phyloP scores from a whole-genome alignment of 1,140 invertebrate species.

The Drosophila ficusphila region DNA sequence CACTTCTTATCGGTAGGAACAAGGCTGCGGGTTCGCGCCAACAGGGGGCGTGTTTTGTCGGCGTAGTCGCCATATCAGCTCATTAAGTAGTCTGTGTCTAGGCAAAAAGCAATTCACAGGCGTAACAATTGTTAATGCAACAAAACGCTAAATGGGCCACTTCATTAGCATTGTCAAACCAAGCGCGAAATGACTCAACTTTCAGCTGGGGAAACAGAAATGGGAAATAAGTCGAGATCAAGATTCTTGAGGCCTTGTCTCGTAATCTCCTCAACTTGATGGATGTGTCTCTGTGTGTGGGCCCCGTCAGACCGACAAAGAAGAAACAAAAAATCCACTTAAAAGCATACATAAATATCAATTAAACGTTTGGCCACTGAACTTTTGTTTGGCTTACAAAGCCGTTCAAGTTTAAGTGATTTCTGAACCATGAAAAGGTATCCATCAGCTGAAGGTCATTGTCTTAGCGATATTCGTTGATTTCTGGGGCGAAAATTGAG shows the following conservation, averaged over 20 bases:
- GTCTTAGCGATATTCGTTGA: slow-evolving; percentile 52
- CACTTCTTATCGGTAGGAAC: slow-evolving; percentile 36
- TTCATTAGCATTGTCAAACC: slow-evolving; percentile 34
- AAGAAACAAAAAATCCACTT: slow-evolving; percentile 36
- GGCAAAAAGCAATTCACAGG: slow-evolving; percentile 23
- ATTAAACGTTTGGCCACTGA: slow-evolving; percentile 65
- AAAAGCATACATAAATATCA: slow-evolving; percentile 66
- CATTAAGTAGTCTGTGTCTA: slow-evolving; percentile 43
- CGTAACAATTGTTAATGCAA: slow-evolving; percentile 30
- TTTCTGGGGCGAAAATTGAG: slow-evolving; percentile 58
- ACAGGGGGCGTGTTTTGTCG: slow-evolving; percentile 10
- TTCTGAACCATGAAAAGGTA: slow-evolving; percentile 58
- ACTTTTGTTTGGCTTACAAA: slow-evolving; percentile 58
- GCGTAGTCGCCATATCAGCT: slow-evolving; percentile 27
- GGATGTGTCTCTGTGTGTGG: slow-evolving; percentile 54
- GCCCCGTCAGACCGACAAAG: slow-evolving; percentile 24
- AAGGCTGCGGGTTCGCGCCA: slow-evolving; percentile 17
- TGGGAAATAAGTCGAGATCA: slow-evolving; percentile 15
- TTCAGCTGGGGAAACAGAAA: slow-evolving; percentile 4
- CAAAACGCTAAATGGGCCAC: slow-evolving; percentile 23
- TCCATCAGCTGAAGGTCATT: slow-evolving; percentile 61
- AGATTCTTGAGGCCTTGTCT: slow-evolving; percentile 34
- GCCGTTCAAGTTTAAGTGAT: slow-evolving; percentile 62
- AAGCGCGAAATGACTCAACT: slow-evolving; percentile 21
- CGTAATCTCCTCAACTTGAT: slow-evolving; percentile 55